These are phyloP conservation scores for Helarctos malayanus DNA, from an alignment of 2,797 vertebrate species.

Conservation along the genomic window DNA sequence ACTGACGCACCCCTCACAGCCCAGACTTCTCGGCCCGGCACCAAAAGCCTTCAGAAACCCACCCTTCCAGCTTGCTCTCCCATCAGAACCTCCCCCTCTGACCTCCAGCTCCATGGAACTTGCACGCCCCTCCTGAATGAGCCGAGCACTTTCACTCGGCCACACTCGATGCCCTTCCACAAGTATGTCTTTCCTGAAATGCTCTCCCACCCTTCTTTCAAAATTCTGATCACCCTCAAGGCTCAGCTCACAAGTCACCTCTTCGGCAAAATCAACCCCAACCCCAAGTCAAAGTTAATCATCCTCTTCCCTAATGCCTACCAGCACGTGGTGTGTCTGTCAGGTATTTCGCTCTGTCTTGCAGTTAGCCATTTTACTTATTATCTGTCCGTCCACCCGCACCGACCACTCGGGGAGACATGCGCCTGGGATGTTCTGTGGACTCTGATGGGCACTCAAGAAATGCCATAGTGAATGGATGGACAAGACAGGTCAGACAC, in stretches of 20 bases:
- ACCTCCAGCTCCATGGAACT: not conserved
- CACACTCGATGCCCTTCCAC: not conserved
- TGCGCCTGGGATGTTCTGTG: not conserved
- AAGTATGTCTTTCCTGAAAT: not conserved
- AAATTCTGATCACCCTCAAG: slow-evolving; percentile 73
- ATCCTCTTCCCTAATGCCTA: not conserved
- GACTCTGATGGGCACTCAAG: not conserved
- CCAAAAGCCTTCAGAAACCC: not conserved
- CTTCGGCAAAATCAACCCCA: slow-evolving; percentile 57
- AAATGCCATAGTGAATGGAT: not conserved
- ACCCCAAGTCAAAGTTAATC: slow-evolving; percentile 56
- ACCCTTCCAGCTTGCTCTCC: not conserved
- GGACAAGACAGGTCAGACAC: not conserved
- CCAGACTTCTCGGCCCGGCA: not conserved
- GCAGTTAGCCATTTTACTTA: not conserved
- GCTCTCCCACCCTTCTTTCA: slow-evolving; percentile 53
- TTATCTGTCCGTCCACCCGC: not conserved
- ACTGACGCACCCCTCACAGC: not conserved
- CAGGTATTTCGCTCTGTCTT: not conserved
- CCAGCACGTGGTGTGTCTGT: not conserved
- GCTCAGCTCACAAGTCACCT: slow-evolving; percentile 74
- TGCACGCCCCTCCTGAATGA: not conserved
- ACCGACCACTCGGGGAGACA: not conserved
- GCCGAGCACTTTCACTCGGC: not conserved
- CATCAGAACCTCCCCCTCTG: too few relatives aligned